These are phyloP conservation scores for Laodelphax striatellus DNA, from an alignment of 1,140 invertebrate genomes.

Conservation along the genomic window DNA sequence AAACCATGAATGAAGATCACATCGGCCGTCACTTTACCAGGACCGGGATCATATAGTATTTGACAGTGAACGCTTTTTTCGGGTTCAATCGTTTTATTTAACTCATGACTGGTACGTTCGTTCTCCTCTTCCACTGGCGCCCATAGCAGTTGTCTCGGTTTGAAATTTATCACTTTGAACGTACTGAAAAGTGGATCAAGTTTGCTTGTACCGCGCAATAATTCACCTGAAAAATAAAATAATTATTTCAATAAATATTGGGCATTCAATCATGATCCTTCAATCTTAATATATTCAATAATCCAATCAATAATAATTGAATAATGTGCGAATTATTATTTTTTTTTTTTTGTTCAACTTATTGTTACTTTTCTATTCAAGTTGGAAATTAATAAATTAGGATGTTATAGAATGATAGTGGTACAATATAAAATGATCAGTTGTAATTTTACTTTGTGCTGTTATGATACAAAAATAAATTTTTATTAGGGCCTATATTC, in stretches of 20 bases:
- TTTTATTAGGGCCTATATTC: no score
- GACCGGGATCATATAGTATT: constrained; percentile 22
- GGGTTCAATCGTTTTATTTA: not conserved
- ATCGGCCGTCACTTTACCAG: constrained; percentile 31
- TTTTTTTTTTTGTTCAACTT: no score
- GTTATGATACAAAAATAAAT: no score
- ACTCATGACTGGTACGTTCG: not conserved
- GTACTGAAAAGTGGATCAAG: constrained; percentile 6
- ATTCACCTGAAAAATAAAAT: constrained; percentile 5
- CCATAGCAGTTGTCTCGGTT: not conserved
- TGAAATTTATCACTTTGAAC: constrained; percentile 1
- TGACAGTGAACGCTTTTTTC: constrained; percentile 22
- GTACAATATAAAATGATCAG: no score
- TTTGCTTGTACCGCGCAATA: constrained; percentile 4
- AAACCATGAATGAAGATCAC: constrained; percentile 46
- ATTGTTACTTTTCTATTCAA: no score
- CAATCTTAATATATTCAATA: no score
- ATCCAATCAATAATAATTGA: no score
- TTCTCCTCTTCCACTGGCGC: not conserved
- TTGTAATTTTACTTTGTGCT: no score
- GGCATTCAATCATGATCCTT: not conserved
- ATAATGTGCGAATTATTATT: no score
- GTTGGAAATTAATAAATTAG: no score
- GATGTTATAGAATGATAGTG: no score
- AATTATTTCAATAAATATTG: not conserved